These are phyloP conservation scores for Empis stercorea DNA, from an alignment of 2,888 invertebrate genomes.

Conservation along the genomic window DNA sequence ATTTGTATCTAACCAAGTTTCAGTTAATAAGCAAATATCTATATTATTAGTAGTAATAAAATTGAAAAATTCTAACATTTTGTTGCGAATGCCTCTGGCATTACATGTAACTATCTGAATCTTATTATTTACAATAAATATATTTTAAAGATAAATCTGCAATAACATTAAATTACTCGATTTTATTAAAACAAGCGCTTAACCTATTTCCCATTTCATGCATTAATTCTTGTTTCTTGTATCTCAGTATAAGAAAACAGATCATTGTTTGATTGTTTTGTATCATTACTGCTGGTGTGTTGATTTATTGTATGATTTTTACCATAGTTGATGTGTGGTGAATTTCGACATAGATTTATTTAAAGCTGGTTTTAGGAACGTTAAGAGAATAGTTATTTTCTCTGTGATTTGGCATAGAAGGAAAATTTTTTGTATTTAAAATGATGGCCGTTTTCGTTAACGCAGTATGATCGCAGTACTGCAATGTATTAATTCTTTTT, in stretches of 20 bases:
- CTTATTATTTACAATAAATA: neutral
- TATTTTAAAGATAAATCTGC: neutral
- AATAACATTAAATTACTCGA: neutral
- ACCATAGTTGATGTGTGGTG: no score
- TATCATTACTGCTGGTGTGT: no score
- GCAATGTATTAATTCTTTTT: no score
- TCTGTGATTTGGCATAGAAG: no score
- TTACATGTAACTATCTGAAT: neutral
- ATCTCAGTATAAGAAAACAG: neutral
- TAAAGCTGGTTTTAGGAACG: no score
- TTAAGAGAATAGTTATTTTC: no score
- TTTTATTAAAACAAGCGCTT: neutral
- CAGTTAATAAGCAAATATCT: neutral
- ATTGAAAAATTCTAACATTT: neutral
- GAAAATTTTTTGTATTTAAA: neutral
- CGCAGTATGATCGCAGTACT: no score
- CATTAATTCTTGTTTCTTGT: neutral
- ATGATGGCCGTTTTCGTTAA: no score
- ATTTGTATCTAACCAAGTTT: neutral
- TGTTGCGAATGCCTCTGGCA: neutral
- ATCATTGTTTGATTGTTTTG: neutral
- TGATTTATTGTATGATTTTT: neutral
- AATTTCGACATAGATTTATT: no score
- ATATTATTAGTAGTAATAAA: neutral
- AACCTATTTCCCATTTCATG: neutral